phyloP scores from a whole-genome alignment of 2,113 vertebrate genomes.

The Eupsittula cactorum region DNA sequence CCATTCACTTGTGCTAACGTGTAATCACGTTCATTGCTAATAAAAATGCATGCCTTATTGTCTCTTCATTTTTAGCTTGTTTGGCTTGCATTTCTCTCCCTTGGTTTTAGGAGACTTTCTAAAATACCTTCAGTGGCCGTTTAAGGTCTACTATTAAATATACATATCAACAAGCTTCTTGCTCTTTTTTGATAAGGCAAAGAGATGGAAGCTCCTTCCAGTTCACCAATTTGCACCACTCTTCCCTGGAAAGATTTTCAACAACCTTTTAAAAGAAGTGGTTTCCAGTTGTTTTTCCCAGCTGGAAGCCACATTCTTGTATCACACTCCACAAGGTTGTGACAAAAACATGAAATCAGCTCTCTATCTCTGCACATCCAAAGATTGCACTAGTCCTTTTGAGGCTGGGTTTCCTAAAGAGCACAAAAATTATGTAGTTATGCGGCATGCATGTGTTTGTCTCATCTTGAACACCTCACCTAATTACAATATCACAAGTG shows the following conservation, averaged over 20 bases:
- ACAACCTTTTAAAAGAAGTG: background rate
- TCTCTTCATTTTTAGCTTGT: background rate
- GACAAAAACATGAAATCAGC: background rate
- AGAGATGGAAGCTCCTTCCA: background rate
- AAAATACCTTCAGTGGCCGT: background rate
- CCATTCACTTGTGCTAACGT: background rate
- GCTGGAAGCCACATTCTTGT: background rate
- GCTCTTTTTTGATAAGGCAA: background rate
- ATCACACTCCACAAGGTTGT: background rate
- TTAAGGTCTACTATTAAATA: background rate
- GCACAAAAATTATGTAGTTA: background rate
- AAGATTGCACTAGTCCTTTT: background rate
- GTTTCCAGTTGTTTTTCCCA: background rate
- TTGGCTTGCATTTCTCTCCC: background rate
- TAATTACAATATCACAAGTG: background rate
- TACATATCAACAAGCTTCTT: background rate
- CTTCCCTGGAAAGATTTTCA: background rate
- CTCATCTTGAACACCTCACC: background rate
- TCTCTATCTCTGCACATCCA: background rate
- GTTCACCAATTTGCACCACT: background rate
- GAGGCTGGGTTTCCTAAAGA: background rate
- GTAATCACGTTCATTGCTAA: background rate
- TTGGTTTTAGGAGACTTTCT: background rate
- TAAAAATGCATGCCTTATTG: background rate
- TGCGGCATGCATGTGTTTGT: background rate